Evolutionary conservation across 1,140 invertebrate species (phyloP), one percentile per base, ranked within the genome.

Genomic region (Musca vetustissima): DNA sequence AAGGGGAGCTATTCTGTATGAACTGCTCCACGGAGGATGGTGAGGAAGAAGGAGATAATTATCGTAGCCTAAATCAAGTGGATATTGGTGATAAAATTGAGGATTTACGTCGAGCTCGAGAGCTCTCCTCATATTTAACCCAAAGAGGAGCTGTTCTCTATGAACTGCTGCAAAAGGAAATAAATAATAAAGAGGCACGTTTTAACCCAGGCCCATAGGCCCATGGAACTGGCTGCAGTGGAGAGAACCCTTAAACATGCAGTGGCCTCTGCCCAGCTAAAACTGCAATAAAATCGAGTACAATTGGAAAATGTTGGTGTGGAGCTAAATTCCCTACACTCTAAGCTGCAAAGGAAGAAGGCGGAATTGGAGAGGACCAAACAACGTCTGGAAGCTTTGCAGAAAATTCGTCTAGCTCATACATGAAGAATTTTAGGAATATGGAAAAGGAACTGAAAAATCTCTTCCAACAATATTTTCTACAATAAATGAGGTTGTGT

Each of bases 381-480:
- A 77, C 98, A 98, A 83, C 85, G 98, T 66, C 83, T 99, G 48
- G 89, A 93, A 76, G 94, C 97, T 0, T 85, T 99, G 73, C 93
- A 95, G 82, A 96, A 96, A 89, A 96, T 98, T 48, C 89, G 97
- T 52, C 98, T 98, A 6, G 96, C 96, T 0, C 98, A 98, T n/a
- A n/a, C 82, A 92, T 98, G 89, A 97, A 76, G 98, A 99, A 83
- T 96, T 97, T 83, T 95, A 97, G 71, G 90, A 91, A 53, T 86
- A 96, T 13, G 97, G 99, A 83, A 85, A n/a, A 87, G 52, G 95
- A 98, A 79, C 83, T 98, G 8, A 90, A 92, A 75, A 84, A 87
- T 73, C 84, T 97, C 14, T 98, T 98, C 83, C 89, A 94, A 57
- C 88, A 92, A 69, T 99, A 98, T 84, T 89, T 98, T 36, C 85